Evolutionary conservation across 2,797 vertebrate species (phyloP), one percentile per base, ranked within the genome.

Genomic region (Chromis chromis): DNA sequence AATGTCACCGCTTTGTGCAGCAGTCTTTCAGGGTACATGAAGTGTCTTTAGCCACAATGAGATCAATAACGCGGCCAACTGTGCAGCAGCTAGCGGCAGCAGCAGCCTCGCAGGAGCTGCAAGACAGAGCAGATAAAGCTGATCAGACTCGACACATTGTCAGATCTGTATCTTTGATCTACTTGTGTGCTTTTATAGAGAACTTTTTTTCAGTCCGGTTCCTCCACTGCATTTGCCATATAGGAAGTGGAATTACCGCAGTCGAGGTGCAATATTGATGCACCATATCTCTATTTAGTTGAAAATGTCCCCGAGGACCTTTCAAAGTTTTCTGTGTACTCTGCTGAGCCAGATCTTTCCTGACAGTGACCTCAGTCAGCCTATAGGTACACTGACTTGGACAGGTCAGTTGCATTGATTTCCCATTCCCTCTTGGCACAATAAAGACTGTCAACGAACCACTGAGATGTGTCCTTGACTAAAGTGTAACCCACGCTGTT

Each of bases 21-120:
- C 90, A 67, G 76, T 90, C 93, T 92, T 94, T 94, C 92, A 94
- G 92, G 87, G 88, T 93, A 94, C 94, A 92, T 93, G 93, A 94
- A 93, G 92, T 92, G 93, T 92, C 91, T 93, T 92, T 87, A 90
- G 91, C 88, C 81, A 88, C 92, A 93, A 90, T 92, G 86, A 93
- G 93, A 94, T 94, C 93, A 94, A 94, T 94, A 92, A 92, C 84
- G 25, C 28, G 31, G 82, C 89, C 89, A 90, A 93, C 89, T 93
- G 92, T 88, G 90, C 82, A 85, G 84, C 88, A 68, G 88, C 85
- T 70, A 83, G 84, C 2, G 21, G 79, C 74, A 5, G 81, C 65
- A 17, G 78, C 73, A 36, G 78, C 71, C 66, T 13, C 59, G 3
- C 72, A 40, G 84, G 85, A 66, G 82, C 78, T 54, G 55, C 72